Percentiles rank a stretch among this genome's conserved stretches.
phyloP scores from a whole-genome alignment of 1,140 invertebrate genomes.

The Nebria ingens region DNA sequence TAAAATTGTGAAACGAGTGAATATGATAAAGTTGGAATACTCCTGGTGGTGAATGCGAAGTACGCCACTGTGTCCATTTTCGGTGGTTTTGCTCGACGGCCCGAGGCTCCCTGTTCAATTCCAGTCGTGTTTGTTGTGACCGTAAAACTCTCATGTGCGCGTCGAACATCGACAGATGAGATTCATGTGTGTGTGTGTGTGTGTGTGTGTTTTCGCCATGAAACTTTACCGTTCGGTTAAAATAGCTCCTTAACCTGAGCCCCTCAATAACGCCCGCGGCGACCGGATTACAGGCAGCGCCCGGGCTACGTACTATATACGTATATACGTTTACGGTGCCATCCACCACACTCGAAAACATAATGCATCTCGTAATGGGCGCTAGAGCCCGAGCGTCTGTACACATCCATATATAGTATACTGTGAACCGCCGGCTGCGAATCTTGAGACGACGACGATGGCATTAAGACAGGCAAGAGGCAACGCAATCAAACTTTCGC shows the following conservation, averaged over 20 bases:
- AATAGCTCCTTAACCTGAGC: not conserved
- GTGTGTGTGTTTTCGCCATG: not conserved
- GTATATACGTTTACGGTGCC: not conserved
- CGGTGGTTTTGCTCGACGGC: not conserved
- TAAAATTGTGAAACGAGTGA: too few species aligned
- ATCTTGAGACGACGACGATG: not conserved
- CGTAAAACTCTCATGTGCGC: too few species aligned
- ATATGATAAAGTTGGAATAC: too few species aligned
- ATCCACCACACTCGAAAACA: not conserved
- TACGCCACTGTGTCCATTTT: too few species aligned
- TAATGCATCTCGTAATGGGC: not conserved
- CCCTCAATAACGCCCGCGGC: not conserved
- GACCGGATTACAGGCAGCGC: not conserved
- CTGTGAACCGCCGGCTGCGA: not conserved
- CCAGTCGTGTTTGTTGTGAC: not conserved
- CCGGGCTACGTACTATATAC: too few species aligned
- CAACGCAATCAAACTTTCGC: slow-evolving; percentile 6
- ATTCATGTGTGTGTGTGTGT: not conserved
- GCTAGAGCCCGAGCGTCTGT: not conserved
- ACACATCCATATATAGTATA: not conserved
- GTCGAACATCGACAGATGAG: not conserved
- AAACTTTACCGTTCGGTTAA: not conserved
- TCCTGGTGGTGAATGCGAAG: too few species aligned
- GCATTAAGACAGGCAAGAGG: slow-evolving; percentile 1
- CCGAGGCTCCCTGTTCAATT: not conserved